Conservation (phyloP, 2,113 vertebrate species). For the Podocnemis expansa region DNA sequence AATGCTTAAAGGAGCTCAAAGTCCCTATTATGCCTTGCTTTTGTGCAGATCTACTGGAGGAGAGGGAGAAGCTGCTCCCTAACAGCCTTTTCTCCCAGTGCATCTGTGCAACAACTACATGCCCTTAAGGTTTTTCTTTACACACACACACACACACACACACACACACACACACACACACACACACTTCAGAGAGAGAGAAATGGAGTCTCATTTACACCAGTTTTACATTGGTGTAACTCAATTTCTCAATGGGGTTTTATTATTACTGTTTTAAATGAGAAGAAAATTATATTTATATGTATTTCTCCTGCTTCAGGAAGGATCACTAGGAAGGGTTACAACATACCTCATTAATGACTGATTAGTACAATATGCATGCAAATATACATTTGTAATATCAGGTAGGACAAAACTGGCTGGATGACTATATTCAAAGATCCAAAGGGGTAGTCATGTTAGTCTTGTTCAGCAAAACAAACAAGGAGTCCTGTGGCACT, state of each 20-base stretch:
- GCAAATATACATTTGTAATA: background rate
- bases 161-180: too few species aligned
- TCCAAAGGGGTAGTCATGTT: too few species aligned
- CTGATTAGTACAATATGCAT: background rate
- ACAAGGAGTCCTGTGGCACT: too few species aligned
- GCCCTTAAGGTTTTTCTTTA: background rate
- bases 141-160: too few species aligned
- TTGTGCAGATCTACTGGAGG: background rate
- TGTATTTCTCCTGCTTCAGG: background rate
- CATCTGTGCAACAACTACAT: background rate
- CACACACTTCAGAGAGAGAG: background rate
- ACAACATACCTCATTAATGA: background rate
- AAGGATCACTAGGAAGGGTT: background rate
- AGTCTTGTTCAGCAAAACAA: too few species aligned
- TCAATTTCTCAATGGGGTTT: background rate
- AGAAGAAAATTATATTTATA: background rate
- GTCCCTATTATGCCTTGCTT: background rate
- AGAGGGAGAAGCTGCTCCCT: background rate
- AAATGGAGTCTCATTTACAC: background rate
- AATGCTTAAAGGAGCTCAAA: background rate
- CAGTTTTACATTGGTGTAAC: background rate
- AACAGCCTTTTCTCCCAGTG: background rate
- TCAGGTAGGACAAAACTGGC: too few species aligned
- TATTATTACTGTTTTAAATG: background rate
- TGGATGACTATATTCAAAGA: too few species aligned